Evolutionary conservation across 2,888 invertebrate genomes (phyloP).

Genomic region (Trichacis sp.): DNA sequence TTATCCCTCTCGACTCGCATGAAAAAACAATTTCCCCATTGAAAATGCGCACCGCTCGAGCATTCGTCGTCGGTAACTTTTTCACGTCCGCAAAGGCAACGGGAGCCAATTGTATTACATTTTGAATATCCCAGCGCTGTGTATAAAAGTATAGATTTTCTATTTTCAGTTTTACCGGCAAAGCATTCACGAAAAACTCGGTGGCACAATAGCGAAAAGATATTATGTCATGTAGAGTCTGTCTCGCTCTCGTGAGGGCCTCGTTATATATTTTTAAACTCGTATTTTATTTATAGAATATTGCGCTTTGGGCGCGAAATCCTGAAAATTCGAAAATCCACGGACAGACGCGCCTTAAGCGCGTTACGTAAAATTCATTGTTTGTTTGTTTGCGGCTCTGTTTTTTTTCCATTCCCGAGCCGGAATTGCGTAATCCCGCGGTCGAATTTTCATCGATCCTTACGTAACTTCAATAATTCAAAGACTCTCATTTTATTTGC

Average conservation of each 20-base stretch:
- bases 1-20: no score
- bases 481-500: conserved; percentile 8
- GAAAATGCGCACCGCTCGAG: no score
- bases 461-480: background rate
- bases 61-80: no score
- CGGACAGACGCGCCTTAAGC: background rate
- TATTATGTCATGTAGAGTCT: background rate
- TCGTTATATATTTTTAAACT: background rate
- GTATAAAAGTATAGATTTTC: conserved; percentile 41
- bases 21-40: no score
- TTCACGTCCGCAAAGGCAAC: conserved; percentile 9
- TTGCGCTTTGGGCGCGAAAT: background rate
- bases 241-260: no score
- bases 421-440: no score
- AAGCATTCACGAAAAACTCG: conserved; percentile 24
- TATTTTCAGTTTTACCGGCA: conserved; percentile 34
- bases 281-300: background rate
- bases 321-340: no score
- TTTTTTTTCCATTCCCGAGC: no score
- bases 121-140: conserved; percentile 20
- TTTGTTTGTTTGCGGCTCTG: no score
- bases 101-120: conserved; percentile 20
- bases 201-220: conserved; percentile 23
- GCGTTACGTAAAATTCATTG: background rate
- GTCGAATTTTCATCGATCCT: no score